Percentiles rank a stretch among this genome's conserved stretches.
Evolutionary conservation across 2,888 invertebrate species (phyloP).

Genomic region (Mycalesis mineus): DNA sequence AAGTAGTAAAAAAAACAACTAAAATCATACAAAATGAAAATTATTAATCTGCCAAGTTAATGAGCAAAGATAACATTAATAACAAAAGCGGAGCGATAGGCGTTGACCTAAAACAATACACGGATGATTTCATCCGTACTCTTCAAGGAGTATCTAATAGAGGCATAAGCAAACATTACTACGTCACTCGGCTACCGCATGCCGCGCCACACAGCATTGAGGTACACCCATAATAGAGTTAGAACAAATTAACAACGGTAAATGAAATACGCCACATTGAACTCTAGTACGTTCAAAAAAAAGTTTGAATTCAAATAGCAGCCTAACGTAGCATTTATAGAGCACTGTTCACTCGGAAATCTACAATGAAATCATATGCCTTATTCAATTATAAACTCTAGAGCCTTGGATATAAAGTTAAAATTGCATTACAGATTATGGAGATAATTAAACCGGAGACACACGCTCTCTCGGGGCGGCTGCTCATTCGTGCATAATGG

Average conservation of each 20-base stretch:
- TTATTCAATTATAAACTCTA: slow-evolving; percentile 46
- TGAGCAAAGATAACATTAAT: neutral
- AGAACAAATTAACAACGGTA: slow-evolving; percentile 38
- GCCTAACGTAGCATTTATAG: slow-evolving; percentile 13
- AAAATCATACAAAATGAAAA: no score
- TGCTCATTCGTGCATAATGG: slow-evolving; percentile 77
- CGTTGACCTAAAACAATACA: slow-evolving; percentile 36
- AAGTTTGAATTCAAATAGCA: slow-evolving; percentile 31
- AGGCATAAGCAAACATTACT: slow-evolving; percentile 57
- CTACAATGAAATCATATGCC: slow-evolving; percentile 34
- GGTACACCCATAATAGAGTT: slow-evolving; percentile 74
- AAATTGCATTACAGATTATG: slow-evolving; percentile 28
- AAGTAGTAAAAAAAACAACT: no score
- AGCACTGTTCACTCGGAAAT: slow-evolving; percentile 46
- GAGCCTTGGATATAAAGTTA: slow-evolving; percentile 28
- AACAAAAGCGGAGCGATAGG: neutral
- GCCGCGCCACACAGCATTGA: slow-evolving; percentile 46
- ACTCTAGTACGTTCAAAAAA: slow-evolving; percentile 26
- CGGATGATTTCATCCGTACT: slow-evolving; percentile 51
- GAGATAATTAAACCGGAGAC: slow-evolving; percentile 66
- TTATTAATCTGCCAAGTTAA: no score
- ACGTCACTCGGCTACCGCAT: slow-evolving; percentile 61
- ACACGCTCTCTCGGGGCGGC: slow-evolving; percentile 74
- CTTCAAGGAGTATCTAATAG: slow-evolving; percentile 46
- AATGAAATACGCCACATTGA: slow-evolving; percentile 23